phyloP scores from a whole-genome alignment of 1,140 invertebrate species.

The Pseudobourletiella spinata region DNA sequence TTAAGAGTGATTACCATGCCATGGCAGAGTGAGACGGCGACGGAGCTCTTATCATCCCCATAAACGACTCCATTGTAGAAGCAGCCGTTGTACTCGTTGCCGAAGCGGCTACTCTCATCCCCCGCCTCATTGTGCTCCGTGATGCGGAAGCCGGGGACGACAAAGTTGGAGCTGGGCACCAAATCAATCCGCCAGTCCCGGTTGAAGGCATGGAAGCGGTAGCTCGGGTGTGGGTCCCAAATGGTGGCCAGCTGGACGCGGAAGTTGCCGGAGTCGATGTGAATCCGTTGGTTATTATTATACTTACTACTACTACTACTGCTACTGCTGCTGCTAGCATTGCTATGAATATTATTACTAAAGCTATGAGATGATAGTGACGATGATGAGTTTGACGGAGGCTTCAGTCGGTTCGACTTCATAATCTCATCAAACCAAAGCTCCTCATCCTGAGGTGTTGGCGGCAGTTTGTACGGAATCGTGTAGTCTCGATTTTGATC shows the following conservation, averaged over 20 bases:
- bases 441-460: constrained; percentile 6
- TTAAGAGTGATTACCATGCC: constrained; percentile 57
- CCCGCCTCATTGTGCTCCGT: constrained; percentile 37
- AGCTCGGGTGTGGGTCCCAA: constrained; percentile 65
- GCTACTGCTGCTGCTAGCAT: neutral
- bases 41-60: constrained; percentile 54
- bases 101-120: constrained; percentile 37
- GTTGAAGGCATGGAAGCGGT: constrained; percentile 56
- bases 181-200: constrained; percentile 41
- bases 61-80: constrained; percentile 59
- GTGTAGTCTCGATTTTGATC: neutral
- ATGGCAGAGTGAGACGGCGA: constrained; percentile 62
- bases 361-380: neutral
- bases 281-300: neutral
- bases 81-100: constrained; percentile 47
- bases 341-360: neutral
- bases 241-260: constrained; percentile 39
- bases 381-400: neutral
- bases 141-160: constrained; percentile 5
- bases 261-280: constrained; percentile 23
- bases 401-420: neutral
- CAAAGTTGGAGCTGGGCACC: neutral
- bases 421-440: constrained; percentile 10
- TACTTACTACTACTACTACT: neutral
- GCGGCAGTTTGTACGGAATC: constrained; percentile 4